Evolutionary conservation across 35 echinoderm and acorn worm species (phyloP).

Genomic region (Acanthaster planci): DNA sequence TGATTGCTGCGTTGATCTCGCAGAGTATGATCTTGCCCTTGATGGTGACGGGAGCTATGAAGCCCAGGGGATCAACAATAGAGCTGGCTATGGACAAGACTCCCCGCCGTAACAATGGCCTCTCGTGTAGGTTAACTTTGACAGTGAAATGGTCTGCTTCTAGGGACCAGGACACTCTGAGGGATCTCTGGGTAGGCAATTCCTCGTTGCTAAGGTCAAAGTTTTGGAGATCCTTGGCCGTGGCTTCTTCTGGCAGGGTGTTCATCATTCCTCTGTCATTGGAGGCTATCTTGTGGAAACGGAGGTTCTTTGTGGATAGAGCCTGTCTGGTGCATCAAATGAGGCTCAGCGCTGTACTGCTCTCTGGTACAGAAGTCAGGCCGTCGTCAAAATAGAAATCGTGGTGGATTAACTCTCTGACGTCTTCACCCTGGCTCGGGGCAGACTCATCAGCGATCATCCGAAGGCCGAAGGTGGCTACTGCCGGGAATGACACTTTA

Average conservation of each 20-base stretch:
- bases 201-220: constrained; percentile 30
- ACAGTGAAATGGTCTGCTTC: constrained; percentile 47
- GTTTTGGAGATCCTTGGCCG: constrained; percentile 34
- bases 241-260: constrained; percentile 15
- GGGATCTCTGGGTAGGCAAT: constrained; percentile 45
- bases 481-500: constrained; percentile 36
- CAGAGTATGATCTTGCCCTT: constrained; percentile 46
- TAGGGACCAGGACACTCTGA: constrained; percentile 62
- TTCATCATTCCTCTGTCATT: constrained; percentile 43
- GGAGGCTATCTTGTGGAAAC: constrained; percentile 52
- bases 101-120: constrained; percentile 20
- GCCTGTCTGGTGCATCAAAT: not conserved
- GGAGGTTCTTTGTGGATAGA: constrained; percentile 24
- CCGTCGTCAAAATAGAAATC: constrained; percentile 71
- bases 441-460: constrained; percentile 7
- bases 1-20: constrained; percentile 10
- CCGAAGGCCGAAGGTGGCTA: constrained; percentile 22
- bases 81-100: constrained; percentile 58
- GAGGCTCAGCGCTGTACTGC: not conserved
- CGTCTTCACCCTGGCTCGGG: not conserved
- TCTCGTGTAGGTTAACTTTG: constrained; percentile 29
- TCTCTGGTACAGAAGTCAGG: not conserved
- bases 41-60: constrained; percentile 44
- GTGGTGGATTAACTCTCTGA: constrained; percentile 18
- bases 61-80: constrained; percentile 59